A percentile compares a stretch with the other conserved stretches of the same genome.
Evolutionary conservation across 1,140 invertebrate genomes (phyloP).

Genomic region (Drosophila insularis): DNA sequence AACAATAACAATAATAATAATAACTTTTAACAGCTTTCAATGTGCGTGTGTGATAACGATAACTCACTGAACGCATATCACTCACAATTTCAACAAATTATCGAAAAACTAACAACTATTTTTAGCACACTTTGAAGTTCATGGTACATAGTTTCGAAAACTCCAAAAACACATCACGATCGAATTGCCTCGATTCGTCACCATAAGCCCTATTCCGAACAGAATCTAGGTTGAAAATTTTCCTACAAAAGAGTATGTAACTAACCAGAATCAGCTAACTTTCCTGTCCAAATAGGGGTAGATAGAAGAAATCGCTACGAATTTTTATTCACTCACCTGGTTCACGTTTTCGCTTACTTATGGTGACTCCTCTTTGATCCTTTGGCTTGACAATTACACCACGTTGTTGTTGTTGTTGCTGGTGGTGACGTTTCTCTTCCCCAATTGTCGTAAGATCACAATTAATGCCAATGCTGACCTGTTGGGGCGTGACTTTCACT

Average conservation of each 20-base stretch:
- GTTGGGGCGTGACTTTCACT: slow-evolving; percentile 40
- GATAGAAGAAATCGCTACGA: too few relatives aligned
- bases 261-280: background rate
- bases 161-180: too few relatives aligned
- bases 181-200: too few relatives aligned
- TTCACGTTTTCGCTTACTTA: slow-evolving; percentile 68
- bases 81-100: slow-evolving; percentile 44
- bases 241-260: too few relatives aligned
- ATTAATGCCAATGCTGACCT: slow-evolving; percentile 49
- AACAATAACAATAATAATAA: slow-evolving; percentile 44
- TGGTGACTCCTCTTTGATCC: slow-evolving; percentile 22
- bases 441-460: slow-evolving; percentile 58
- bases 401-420: slow-evolving; percentile 42
- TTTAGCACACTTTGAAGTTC: too few relatives aligned
- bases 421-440: slow-evolving; percentile 20
- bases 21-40: slow-evolving; percentile 22
- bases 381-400: slow-evolving; percentile 40
- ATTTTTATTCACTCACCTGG: slow-evolving; percentile 51
- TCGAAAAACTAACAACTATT: slow-evolving; percentile 16
- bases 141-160: too few relatives aligned
- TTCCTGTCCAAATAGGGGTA: background rate
- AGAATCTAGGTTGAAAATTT: too few relatives aligned
- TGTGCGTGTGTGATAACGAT: slow-evolving; percentile 57
- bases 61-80: slow-evolving; percentile 35
- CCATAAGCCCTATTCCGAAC: too few relatives aligned